These are phyloP conservation scores for Ametastegia equiseti DNA, from an alignment of 2,888 invertebrate genomes.

Conservation along the genomic window DNA sequence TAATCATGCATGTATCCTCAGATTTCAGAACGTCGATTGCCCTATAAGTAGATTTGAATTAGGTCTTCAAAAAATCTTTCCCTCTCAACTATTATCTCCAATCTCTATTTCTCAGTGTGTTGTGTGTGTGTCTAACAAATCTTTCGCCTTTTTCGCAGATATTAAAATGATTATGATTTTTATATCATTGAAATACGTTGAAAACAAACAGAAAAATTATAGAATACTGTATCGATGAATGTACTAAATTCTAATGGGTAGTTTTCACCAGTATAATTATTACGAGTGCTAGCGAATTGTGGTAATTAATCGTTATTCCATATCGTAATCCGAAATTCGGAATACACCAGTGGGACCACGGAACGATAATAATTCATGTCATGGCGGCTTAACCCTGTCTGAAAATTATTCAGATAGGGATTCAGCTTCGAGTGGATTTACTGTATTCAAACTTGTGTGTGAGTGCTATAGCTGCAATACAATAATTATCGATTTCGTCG, in stretches of 20 bases:
- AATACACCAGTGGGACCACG: background rate
- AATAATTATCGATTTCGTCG: background rate
- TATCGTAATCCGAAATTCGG: slow-evolving; percentile 11
- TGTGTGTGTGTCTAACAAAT: background rate
- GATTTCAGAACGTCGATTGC: background rate
- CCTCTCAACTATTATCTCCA: background rate
- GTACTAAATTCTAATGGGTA: background rate
- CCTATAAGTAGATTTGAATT: background rate
- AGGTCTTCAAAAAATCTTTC: background rate
- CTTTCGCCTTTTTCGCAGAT: background rate
- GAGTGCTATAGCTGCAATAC: background rate
- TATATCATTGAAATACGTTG: background rate
- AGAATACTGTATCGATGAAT: background rate
- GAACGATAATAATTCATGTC: slow-evolving; percentile 26
- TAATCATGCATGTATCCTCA: background rate
- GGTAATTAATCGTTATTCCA: background rate
- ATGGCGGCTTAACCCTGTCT: slow-evolving; percentile 22
- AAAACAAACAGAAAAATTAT: background rate
- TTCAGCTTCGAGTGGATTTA: slow-evolving; percentile 24
- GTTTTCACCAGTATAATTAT: slow-evolving; percentile 5
- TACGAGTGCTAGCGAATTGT: background rate
- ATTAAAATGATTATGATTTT: no score
- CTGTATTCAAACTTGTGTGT: background rate
- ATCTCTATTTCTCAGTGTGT: background rate
- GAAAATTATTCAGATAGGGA: slow-evolving; percentile 25